Conservation (phyloP, 2,888 invertebrate species). For the Oscheius sp. region DNA sequence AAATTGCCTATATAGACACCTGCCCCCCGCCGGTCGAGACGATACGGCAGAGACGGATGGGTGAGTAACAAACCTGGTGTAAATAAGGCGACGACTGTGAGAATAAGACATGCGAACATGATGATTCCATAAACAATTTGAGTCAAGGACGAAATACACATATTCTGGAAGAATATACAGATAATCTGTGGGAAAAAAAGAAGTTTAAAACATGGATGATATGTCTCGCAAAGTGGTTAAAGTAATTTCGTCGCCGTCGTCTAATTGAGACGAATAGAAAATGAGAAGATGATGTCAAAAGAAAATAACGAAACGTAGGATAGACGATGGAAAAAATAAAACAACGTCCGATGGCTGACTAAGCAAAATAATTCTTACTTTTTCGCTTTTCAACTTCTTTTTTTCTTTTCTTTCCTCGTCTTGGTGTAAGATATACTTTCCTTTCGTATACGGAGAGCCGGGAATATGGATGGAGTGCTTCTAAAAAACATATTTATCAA, state of each 20-base stretch:
- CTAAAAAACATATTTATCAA: neutral
- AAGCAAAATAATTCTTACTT: neutral
- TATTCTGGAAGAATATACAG: too few relatives aligned
- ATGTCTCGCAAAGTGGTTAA: too few relatives aligned
- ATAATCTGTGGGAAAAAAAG: too few relatives aligned
- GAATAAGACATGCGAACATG: conserved; percentile 43
- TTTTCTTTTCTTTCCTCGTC: conserved; percentile 10
- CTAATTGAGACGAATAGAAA: too few relatives aligned
- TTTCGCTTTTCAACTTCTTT: neutral
- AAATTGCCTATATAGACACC: neutral
- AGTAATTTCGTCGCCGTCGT: too few relatives aligned
- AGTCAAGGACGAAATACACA: conserved; percentile 49
- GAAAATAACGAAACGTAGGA: too few relatives aligned
- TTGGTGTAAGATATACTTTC: conserved; percentile 20
- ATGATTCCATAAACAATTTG: conserved; percentile 52
- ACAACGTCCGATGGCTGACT: too few relatives aligned
- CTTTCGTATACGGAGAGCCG: conserved; percentile 16
- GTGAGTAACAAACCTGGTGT: conserved; percentile 42
- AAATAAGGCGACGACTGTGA: conserved; percentile 45
- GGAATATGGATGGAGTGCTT: conserved; percentile 23
- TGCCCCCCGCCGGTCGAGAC: neutral
- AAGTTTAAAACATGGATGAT: neutral
- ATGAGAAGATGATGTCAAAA: too few relatives aligned
- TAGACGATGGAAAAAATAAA: too few relatives aligned
- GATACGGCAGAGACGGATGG: conserved; percentile 1